phyloP scores from a whole-genome alignment of 2,113 vertebrate genomes.

The Amia ocellicauda region DNA sequence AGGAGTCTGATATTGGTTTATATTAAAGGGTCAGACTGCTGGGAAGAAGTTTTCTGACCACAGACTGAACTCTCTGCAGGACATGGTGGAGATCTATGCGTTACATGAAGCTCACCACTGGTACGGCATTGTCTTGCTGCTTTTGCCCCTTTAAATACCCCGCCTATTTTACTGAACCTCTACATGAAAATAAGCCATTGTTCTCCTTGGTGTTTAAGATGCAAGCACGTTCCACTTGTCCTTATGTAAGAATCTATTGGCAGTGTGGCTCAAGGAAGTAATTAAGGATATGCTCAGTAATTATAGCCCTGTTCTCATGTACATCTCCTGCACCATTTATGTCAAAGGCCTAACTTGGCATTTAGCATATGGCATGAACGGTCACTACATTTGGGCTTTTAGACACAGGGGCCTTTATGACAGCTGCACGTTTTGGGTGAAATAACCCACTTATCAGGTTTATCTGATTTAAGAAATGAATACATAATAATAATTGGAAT shows the following conservation, averaged over 20 bases:
- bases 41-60: not conserved
- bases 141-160: not conserved
- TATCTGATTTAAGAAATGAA: too few species aligned
- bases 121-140: not conserved
- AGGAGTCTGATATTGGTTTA: too few species aligned
- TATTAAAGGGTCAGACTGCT: too few species aligned
- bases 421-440: too few species aligned
- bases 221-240: conserved; percentile 12
- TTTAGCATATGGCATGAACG: conserved; percentile 8
- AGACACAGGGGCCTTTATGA: too few species aligned
- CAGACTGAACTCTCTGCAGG: not conserved
- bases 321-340: too few species aligned
- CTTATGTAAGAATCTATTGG: conserved; percentile 17
- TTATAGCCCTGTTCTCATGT: not conserved
- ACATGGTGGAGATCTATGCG: not conserved
- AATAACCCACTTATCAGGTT: too few species aligned
- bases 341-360: too few species aligned
- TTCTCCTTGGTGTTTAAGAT: not conserved
- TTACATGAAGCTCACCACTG: not conserved
- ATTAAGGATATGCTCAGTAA: conserved; percentile 19
- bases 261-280: conserved; percentile 17
- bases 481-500: too few species aligned
- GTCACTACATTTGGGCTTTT: too few species aligned
- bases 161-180: not conserved
- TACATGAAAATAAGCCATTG: conserved; percentile 16